A percentile compares a stretch with the other conserved stretches of the same genome.
Conservation (phyloP, 2,888 invertebrate genomes). For the Eupithecia vulgata region DNA sequence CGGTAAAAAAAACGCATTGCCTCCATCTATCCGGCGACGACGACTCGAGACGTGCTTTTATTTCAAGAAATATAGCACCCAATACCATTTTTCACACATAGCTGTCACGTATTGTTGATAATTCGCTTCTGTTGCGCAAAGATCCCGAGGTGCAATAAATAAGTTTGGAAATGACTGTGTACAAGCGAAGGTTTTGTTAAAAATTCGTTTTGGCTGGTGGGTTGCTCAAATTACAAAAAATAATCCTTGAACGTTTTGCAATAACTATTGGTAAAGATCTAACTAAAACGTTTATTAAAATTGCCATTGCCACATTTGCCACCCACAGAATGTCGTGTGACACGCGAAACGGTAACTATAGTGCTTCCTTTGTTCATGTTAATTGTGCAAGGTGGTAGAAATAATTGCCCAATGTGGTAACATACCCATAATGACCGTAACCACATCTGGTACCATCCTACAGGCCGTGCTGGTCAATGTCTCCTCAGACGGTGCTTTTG, state of each 20-base stretch:
- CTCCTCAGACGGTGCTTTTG: slow-evolving; percentile 69
- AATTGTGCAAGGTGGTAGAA: slow-evolving; percentile 74
- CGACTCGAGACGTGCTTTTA: slow-evolving; percentile 61
- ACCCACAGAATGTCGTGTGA: slow-evolving; percentile 67
- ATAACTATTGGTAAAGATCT: slow-evolving; percentile 35
- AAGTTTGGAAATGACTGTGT: neutral
- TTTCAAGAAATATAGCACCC: slow-evolving; percentile 55
- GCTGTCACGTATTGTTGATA: slow-evolving; percentile 16
- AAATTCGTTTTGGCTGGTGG: slow-evolving; percentile 9
- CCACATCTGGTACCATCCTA: slow-evolving; percentile 61
- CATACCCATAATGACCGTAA: slow-evolving; percentile 65
- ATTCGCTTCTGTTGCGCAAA: slow-evolving; percentile 14
- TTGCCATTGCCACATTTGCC: slow-evolving; percentile 58
- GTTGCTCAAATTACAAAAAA: slow-evolving; percentile 10
- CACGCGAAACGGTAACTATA: slow-evolving; percentile 70
- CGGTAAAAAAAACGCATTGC: slow-evolving; percentile 81
- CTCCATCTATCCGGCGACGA: slow-evolving; percentile 69
- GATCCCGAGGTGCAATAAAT: neutral
- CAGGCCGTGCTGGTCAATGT: slow-evolving; percentile 71
- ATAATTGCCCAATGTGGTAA: slow-evolving; percentile 71
- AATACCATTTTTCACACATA: slow-evolving; percentile 23
- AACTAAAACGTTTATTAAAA: slow-evolving; percentile 45
- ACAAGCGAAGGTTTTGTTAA: slow-evolving; percentile 6
- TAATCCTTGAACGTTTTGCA: slow-evolving; percentile 10
- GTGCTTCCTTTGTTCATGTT: slow-evolving; percentile 73